Base-by-base conservation (phyloP, 2,888 invertebrate species). In the Diploptera punctata region DNA sequence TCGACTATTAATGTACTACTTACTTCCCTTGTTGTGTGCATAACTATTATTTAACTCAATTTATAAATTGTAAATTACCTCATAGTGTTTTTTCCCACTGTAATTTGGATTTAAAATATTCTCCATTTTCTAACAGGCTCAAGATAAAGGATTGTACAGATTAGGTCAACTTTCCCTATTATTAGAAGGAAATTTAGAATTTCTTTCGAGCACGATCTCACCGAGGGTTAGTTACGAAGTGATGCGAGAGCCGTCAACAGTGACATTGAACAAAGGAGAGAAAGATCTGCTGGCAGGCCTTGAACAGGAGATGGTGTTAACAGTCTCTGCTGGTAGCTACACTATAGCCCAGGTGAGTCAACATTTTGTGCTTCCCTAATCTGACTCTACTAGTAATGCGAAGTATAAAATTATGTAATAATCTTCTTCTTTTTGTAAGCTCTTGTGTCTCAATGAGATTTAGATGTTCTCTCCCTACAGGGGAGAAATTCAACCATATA, bases 281-380 rank as follows among this genome's bases (percentile, higher is more conserved):
- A 90, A 91, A 75, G 92, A 94, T 78, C 84, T 96, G 60, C 86
- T 96, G 5, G 93, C 94, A 0, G 95, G 95, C 0, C 86, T 95
- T 75, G 90, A 91, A 77, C 95, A 95, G 81, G 86, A 88, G 21
- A 89, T 95, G 84, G 88, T 90, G 77, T 80, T 96, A 68, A 88
- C 90, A 52, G 87, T 96, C 18, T 89, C 89, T 0, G 92, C 93
- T 75, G 95, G 95, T 2, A 95, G 94, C 82, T 89, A 90, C 72
- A 86, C 86, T 74, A 90, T 95, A 79, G 86, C 88, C 60, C 83
- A 90, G 79, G 92, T 92, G n/a, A n/a, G n/a, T n/a, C n/a, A n/a
- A n/a, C n/a, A n/a, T n/a, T n/a, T n/a, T n/a, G n/a, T n/a, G n/a
- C n/a, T n/a, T n/a, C n/a, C n/a, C n/a, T n/a, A n/a, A n/a, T n/a